Evolutionary conservation across 2,888 invertebrate species (phyloP).

Genomic region (Nomada ruficornis): DNA sequence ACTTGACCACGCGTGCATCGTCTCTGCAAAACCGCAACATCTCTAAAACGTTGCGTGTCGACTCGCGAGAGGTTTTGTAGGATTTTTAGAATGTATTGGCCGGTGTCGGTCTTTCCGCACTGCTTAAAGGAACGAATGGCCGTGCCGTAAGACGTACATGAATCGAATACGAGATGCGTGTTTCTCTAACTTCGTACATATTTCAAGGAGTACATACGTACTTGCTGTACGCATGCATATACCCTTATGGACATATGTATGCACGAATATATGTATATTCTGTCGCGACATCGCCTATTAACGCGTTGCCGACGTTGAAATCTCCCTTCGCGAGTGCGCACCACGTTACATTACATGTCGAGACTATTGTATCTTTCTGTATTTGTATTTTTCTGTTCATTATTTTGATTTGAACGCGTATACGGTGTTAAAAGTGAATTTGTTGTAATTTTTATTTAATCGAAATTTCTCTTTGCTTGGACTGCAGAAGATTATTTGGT

Average conservation of each 20-base stretch:
- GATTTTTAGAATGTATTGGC: conserved; percentile 42
- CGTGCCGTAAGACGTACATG: conserved; percentile 28
- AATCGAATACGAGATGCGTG: conserved; percentile 47
- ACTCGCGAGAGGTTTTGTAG: conserved; percentile 32
- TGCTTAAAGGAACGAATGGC: conserved; percentile 29
- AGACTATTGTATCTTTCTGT: too few relatives aligned
- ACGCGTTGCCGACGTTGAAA: conserved; percentile 21
- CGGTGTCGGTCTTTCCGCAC: conserved; percentile 35
- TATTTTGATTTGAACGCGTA: background rate
- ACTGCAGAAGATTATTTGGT: background rate
- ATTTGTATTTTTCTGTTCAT: background rate
- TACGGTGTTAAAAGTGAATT: background rate
- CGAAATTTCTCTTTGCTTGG: background rate
- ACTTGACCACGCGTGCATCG: background rate
- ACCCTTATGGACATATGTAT: background rate
- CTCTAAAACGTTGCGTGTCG: conserved; percentile 17
- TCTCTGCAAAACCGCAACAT: conserved; percentile 14
- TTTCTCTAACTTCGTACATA: conserved; percentile 33
- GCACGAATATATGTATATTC: background rate
- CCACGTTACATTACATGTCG: background rate
- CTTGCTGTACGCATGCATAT: background rate
- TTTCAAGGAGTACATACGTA: conserved; percentile 4
- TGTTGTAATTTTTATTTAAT: background rate
- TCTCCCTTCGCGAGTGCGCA: conserved; percentile 14
- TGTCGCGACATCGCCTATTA: conserved; percentile 27